phyloP scores from a whole-genome alignment of 2,888 invertebrate species.

The Drosophila mayaguana region DNA sequence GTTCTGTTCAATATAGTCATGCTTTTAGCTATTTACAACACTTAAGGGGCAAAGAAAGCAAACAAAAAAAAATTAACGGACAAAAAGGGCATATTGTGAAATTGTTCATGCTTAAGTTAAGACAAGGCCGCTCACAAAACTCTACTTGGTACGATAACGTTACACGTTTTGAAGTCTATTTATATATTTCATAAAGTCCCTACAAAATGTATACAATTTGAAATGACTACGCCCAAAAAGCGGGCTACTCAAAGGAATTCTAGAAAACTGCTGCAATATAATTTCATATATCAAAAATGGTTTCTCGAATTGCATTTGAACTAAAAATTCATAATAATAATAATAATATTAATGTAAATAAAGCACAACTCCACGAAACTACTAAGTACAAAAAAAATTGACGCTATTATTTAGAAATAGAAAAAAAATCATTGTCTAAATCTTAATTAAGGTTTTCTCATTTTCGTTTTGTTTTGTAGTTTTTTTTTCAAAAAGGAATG shows the following conservation, averaged over 20 bases:
- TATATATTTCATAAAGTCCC: conserved; percentile 3
- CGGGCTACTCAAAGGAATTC: background rate
- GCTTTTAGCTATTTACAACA: conserved; percentile 24
- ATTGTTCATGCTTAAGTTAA: conserved; percentile 19
- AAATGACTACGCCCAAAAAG: background rate
- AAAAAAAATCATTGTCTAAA: conserved; percentile 40
- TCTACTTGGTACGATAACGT: conserved; percentile 58
- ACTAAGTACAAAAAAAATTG: conserved; percentile 42
- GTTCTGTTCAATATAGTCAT: conserved; percentile 42
- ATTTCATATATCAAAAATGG: conserved; percentile 3
- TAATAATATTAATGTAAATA: conserved; percentile 6
- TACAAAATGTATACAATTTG: background rate
- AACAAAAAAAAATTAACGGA: conserved; percentile 15
- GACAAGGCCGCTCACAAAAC: conserved; percentile 35
- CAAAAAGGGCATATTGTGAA: conserved; percentile 11
- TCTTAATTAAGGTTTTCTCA: conserved; percentile 37
- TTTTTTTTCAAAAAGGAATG: conserved; percentile 43
- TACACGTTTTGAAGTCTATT: conserved; percentile 52
- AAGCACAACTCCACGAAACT: conserved; percentile 44
- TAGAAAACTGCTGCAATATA: background rate
- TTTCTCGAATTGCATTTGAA: conserved; percentile 34
- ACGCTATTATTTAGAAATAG: conserved; percentile 13
- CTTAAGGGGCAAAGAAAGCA: conserved; percentile 18
- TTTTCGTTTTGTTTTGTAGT: background rate
- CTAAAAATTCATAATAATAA: conserved; percentile 6